Conservation (phyloP, 2,888 invertebrate genomes). For the Geotrupes spiniger region DNA sequence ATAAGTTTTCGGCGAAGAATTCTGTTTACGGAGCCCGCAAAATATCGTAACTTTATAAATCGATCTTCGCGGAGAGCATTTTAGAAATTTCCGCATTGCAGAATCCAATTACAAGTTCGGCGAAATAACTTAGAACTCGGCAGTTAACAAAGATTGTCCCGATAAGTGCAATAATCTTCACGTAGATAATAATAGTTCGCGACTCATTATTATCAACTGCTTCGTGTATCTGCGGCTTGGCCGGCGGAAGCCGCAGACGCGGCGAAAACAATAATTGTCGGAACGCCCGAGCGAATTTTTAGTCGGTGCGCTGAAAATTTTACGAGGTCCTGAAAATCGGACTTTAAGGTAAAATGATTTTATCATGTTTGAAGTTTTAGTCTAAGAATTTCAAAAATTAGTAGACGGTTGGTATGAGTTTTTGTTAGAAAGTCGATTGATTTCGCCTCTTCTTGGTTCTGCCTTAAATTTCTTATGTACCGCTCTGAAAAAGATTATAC, state of each 20-base stretch:
- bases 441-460: too few species aligned
- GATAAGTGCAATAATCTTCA: constrained; percentile 31
- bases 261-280: too few species aligned
- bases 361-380: too few species aligned
- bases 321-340: too few species aligned
- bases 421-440: too few species aligned
- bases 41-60: constrained; percentile 18
- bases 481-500: too few species aligned
- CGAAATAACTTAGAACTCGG: constrained; percentile 27
- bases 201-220: constrained; percentile 30
- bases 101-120: constrained; percentile 32
- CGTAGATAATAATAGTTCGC: constrained; percentile 32
- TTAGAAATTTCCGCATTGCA: constrained; percentile 28
- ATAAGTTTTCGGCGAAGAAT: constrained; percentile 10
- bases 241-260: background rate
- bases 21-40: constrained; percentile 5
- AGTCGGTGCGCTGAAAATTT: too few species aligned
- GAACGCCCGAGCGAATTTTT: too few species aligned
- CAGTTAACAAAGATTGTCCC: constrained; percentile 31
- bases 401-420: too few species aligned
- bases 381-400: too few species aligned
- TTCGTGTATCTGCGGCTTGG: constrained; percentile 5
- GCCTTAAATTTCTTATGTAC: too few species aligned
- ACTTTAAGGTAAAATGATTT: too few species aligned
- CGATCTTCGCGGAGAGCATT: constrained; percentile 24